Percentiles rank a stretch among this genome's conserved stretches.
These are phyloP conservation scores for Caenorhabditis zanzibari DNA, from an alignment of 2,888 invertebrate species.

Conservation along the genomic window DNA sequence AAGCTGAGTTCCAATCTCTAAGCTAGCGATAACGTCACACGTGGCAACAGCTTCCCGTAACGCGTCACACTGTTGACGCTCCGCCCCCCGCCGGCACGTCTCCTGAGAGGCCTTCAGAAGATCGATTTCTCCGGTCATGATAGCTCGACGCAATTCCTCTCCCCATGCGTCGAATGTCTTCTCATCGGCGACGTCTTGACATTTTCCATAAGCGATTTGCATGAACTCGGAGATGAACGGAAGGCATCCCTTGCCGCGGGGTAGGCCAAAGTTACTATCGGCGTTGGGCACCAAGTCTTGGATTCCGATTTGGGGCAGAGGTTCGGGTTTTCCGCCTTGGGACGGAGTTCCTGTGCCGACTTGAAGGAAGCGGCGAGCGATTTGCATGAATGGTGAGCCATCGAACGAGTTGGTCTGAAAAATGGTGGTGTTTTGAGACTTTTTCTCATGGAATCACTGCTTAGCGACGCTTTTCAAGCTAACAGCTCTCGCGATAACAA, in stretches of 20 bases:
- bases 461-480: no score
- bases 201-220: conserved; percentile 82
- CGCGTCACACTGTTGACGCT: conserved; percentile 82
- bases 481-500: no score
- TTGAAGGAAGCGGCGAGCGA: conserved; percentile 61
- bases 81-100: conserved; percentile 82
- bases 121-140: conserved; percentile 81
- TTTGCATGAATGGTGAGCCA: conserved; percentile 65
- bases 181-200: conserved; percentile 81
- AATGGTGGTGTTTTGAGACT: no score
- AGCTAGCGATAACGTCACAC: conserved; percentile 81
- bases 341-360: conserved; percentile 45
- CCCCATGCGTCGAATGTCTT: conserved; percentile 82
- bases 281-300: conserved; percentile 79
- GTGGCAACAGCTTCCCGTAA: conserved; percentile 78
- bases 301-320: conserved; percentile 67
- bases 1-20: conserved; percentile 72
- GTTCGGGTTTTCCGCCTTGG: conserved; percentile 32
- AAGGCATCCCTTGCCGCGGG: conserved; percentile 81
- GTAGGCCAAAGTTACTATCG: conserved; percentile 79
- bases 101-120: conserved; percentile 82
- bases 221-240: conserved; percentile 83
- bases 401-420: conserved; percentile 62
- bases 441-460: background rate
- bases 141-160: conserved; percentile 78